A percentile compares a stretch with the other conserved stretches of the same genome.
These are phyloP conservation scores for Geodia barretti DNA, from an alignment of 37 sponge, comb jelly and placozoan genomes.

Conservation along the genomic window DNA sequence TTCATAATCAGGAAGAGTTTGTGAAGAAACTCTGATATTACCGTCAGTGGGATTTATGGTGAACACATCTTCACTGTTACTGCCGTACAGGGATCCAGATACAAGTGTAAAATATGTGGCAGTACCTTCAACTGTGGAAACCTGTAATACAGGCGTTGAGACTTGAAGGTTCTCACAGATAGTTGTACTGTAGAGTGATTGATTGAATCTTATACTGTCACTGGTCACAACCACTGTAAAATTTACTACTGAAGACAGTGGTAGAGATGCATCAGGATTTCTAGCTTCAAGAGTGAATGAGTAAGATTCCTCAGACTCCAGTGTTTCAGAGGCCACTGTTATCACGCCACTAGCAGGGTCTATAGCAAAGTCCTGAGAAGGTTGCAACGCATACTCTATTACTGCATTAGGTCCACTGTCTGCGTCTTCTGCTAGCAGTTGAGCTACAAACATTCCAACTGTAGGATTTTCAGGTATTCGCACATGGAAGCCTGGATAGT, in stretches of 20 bases:
- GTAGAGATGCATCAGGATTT: conserved; percentile 31
- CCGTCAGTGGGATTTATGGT: conserved; percentile 6
- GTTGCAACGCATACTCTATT: conserved; percentile 21
- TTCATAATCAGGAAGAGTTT: conserved; percentile 32
- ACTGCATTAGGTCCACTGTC: conserved; percentile 35
- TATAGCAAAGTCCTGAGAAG: conserved; percentile 21
- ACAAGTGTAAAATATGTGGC: conserved; percentile 24
- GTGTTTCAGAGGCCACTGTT: conserved; percentile 15
- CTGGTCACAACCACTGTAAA: conserved; percentile 22
- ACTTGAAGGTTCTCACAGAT: conserved; percentile 30
- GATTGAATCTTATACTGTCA: conserved; percentile 14
- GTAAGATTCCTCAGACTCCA: conserved; percentile 4
- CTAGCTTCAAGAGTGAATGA: conserved; percentile 20
- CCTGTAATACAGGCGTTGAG: conserved; percentile 10
- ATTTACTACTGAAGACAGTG: not conserved
- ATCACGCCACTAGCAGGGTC: conserved; percentile 29
- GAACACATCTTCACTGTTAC: conserved; percentile 44
- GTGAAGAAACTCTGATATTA: not conserved
- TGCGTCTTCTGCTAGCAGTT: conserved; percentile 50
- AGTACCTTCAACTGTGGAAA: not conserved
- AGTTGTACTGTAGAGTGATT: conserved; percentile 34
- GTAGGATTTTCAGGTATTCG: not conserved
- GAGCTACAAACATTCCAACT: conserved; percentile 24
- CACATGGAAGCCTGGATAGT: conserved; percentile 7
- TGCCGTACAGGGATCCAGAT: conserved; percentile 34